Conservation (phyloP, 2,113 vertebrate species). For the Ramphastos sulfuratus region DNA sequence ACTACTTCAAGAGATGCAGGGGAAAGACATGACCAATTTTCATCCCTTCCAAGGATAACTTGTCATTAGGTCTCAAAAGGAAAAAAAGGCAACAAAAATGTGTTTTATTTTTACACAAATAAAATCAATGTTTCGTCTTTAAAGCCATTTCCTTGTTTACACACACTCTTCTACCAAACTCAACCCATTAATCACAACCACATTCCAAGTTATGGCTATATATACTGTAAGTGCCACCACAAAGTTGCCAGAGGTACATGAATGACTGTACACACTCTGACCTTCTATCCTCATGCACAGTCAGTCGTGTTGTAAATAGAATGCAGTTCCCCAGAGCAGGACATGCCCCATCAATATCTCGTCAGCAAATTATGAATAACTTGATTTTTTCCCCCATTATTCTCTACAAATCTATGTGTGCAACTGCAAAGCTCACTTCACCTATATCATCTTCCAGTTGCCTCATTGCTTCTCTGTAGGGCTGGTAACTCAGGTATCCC, state of each 20-base stretch:
- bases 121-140: slow-evolving; percentile 45
- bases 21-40: not conserved
- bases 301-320: not conserved
- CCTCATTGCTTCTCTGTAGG: not conserved
- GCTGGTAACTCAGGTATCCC: not conserved
- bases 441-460: not conserved
- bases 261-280: not conserved
- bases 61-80: not conserved
- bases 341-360: not conserved
- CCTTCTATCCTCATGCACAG: not conserved
- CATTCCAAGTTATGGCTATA: not conserved
- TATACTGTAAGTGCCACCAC: not conserved
- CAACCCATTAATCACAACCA: not conserved
- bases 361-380: not conserved
- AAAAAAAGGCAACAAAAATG: not conserved
- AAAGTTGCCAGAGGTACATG: not conserved
- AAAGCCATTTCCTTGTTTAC: slow-evolving; percentile 39
- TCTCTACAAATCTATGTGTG: not conserved
- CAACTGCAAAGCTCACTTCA: not conserved
- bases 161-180: not conserved
- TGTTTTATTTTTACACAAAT: slow-evolving; percentile 28
- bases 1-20: not conserved
- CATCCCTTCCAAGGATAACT: slow-evolving; percentile 12
- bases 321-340: not conserved
- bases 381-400: not conserved